Evolutionary conservation across 2,888 invertebrate genomes (phyloP).

Genomic region (Archips xylosteana): DNA sequence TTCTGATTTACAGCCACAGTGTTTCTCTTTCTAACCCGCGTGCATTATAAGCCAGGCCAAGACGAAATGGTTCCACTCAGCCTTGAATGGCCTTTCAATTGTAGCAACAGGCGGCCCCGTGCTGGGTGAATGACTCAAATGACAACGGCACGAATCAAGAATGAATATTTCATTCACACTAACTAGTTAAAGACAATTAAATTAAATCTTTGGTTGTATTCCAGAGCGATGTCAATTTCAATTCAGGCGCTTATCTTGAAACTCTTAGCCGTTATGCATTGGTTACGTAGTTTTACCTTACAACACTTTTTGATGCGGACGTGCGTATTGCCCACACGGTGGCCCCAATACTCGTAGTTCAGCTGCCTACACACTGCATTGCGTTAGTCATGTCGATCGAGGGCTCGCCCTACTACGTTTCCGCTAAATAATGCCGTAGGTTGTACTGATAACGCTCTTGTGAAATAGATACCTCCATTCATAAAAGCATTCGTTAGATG

Average conservation of each 20-base stretch:
- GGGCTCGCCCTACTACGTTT: slow-evolving; percentile 63
- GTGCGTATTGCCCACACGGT: slow-evolving; percentile 50
- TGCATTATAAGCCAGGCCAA: slow-evolving; percentile 15
- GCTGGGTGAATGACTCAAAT: slow-evolving; percentile 62
- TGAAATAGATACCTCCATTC: slow-evolving; percentile 44
- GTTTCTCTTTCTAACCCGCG: slow-evolving; percentile 40
- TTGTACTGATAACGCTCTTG: slow-evolving; percentile 42
- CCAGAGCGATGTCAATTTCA: neutral
- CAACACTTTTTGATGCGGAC: slow-evolving; percentile 16
- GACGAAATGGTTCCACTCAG: slow-evolving; percentile 45
- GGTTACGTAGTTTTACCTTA: slow-evolving; percentile 17
- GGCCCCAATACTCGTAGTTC: slow-evolving; percentile 54
- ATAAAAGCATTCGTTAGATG: slow-evolving; percentile 35
- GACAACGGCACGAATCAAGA: slow-evolving; percentile 48
- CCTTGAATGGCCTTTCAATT: slow-evolving; percentile 68
- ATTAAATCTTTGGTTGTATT: slow-evolving; percentile 9
- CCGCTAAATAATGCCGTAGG: slow-evolving; percentile 46
- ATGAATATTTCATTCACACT: slow-evolving; percentile 50
- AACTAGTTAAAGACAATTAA: slow-evolving; percentile 29
- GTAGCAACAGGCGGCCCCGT: slow-evolving; percentile 53
- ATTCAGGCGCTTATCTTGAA: neutral
- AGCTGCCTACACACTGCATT: slow-evolving; percentile 61
- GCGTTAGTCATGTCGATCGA: slow-evolving; percentile 66
- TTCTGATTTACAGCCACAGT: slow-evolving; percentile 27
- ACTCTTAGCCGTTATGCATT: slow-evolving; percentile 4